Evolutionary conservation across 2,888 invertebrate species (phyloP).

Genomic region (Andrena bicolor): DNA sequence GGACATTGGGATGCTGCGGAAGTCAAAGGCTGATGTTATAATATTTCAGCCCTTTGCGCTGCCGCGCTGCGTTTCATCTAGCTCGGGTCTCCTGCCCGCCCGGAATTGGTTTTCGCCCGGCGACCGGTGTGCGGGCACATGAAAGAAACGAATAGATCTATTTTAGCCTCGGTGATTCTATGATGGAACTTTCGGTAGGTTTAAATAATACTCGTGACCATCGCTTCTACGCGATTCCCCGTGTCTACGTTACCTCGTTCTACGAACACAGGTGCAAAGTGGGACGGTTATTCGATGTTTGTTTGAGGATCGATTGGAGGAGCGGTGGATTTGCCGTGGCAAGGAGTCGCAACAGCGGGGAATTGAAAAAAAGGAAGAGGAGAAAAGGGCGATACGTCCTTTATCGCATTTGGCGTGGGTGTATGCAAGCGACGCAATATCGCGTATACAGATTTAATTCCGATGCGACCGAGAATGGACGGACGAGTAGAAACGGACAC

Average conservation of each 20-base stretch:
- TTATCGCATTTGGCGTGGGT: neutral
- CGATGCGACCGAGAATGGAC: neutral
- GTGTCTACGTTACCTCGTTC: neutral
- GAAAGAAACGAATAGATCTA: neutral
- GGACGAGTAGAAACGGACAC: neutral
- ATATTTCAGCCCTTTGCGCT: neutral
- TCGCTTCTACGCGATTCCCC: neutral
- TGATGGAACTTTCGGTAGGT: conserved; percentile 7
- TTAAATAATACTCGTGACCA: neutral
- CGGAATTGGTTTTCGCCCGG: neutral
- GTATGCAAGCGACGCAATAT: conserved; percentile 2
- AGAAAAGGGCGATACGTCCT: neutral
- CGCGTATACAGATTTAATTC: conserved; percentile 17
- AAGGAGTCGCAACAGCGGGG: neutral
- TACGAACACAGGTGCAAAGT: neutral
- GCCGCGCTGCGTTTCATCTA: neutral
- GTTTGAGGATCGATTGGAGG: neutral
- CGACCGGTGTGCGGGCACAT: neutral
- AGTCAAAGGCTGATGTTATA: neutral
- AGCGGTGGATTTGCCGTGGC: neutral
- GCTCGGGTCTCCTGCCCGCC: neutral
- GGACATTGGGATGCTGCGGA: neutral
- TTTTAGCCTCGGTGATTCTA: neutral
- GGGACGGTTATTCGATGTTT: neutral
- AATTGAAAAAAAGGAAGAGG: neutral